phyloP scores from a whole-genome alignment of 2,888 invertebrate species.

The Nomada goodeniana region DNA sequence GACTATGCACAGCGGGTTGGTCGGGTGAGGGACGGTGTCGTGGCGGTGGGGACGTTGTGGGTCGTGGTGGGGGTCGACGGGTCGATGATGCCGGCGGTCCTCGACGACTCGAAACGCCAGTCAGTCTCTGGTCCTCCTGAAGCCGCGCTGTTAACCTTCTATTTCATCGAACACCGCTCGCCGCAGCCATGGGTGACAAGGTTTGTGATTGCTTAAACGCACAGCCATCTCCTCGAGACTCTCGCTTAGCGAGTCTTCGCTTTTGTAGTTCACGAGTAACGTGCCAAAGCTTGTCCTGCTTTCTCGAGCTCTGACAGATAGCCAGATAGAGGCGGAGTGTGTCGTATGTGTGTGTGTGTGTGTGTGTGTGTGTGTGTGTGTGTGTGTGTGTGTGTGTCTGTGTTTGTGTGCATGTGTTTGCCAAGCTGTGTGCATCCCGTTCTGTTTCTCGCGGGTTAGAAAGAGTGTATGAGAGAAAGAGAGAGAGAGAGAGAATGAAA shows the following conservation, averaged over 20 bases:
- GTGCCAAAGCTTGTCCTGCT: conserved; percentile 39
- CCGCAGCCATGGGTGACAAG: conserved; percentile 84
- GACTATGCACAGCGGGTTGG: conserved; percentile 56
- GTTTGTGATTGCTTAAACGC: conserved; percentile 78
- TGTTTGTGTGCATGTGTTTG: too few species aligned
- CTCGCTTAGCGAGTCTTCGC: conserved; percentile 42
- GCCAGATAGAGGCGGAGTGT: conserved; percentile 26
- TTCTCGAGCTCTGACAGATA: conserved; percentile 32
- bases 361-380: background rate
- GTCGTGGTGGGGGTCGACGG: conserved; percentile 87
- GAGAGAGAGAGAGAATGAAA: conserved; percentile 34
- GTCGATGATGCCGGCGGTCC: conserved; percentile 85
- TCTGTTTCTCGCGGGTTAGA: too few species aligned
- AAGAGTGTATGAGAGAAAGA: conserved; percentile 6
- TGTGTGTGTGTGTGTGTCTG: background rate
- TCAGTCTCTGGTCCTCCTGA: conserved; percentile 88
- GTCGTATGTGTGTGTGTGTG: conserved; percentile 4
- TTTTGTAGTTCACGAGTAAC: conserved; percentile 37
- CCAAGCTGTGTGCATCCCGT: background rate
- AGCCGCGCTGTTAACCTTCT: conserved; percentile 88
- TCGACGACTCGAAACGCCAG: conserved; percentile 81
- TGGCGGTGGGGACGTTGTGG: conserved; percentile 78
- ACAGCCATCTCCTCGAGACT: conserved; percentile 47
- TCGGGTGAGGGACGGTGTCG: conserved; percentile 69
- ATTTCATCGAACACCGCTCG: conserved; percentile 86